Conservation (phyloP, 2,888 invertebrate species). For the Myathropa florea region DNA sequence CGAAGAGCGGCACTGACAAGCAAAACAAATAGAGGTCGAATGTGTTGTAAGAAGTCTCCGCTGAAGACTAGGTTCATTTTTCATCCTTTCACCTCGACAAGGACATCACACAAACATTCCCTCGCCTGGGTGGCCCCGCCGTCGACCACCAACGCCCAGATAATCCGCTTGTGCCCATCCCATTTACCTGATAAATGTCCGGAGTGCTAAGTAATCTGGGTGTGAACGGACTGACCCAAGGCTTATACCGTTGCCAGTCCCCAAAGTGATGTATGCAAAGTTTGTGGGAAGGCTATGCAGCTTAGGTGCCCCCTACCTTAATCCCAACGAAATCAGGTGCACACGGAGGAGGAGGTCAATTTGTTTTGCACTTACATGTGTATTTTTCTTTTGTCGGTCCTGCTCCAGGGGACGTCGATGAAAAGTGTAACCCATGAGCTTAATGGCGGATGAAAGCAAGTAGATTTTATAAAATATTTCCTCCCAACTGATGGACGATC, state of each 20-base stretch:
- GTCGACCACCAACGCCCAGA: background rate
- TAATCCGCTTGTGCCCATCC: constrained; percentile 53
- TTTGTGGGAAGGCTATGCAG: background rate
- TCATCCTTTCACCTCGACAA: constrained; percentile 47
- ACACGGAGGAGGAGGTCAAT: constrained; percentile 38
- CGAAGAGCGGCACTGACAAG: constrained; percentile 39
- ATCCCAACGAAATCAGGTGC: constrained; percentile 38
- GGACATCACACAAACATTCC: background rate
- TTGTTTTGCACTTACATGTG: constrained; percentile 6
- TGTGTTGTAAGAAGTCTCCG: background rate
- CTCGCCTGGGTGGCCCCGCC: background rate
- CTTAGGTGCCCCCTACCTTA: background rate
- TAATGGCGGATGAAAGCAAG: background rate
- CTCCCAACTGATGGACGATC: background rate
- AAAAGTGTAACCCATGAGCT: background rate
- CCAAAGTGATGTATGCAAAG: constrained; percentile 3
- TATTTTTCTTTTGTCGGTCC: background rate
- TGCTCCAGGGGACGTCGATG: constrained; percentile 6
- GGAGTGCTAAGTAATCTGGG: constrained; percentile 46
- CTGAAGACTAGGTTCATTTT: constrained; percentile 24
- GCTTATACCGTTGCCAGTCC: constrained; percentile 19
- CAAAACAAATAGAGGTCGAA: constrained; percentile 53
- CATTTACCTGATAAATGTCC: background rate
- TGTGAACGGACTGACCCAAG: constrained; percentile 53
- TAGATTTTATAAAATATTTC: constrained; percentile 1